A percentile compares a stretch with the other conserved stretches of the same genome.
phyloP scores from a whole-genome alignment of 1,140 invertebrate genomes.

The Eueides isabella region DNA sequence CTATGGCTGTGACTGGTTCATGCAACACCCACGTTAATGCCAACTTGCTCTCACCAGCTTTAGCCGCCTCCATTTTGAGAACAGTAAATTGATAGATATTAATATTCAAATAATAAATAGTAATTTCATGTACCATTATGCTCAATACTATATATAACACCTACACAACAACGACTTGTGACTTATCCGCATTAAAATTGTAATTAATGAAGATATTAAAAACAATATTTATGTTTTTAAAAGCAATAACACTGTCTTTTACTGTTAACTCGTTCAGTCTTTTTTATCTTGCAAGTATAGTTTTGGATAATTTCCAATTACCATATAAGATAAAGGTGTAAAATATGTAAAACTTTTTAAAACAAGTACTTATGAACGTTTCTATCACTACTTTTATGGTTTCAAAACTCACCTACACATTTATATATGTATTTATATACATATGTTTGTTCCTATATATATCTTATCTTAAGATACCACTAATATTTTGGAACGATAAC shows the following conservation, averaged over 20 bases:
- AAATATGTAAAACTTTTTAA: neutral
- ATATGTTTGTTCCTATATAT: neutral
- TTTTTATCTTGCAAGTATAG: neutral
- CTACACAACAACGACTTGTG: neutral
- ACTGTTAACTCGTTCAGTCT: neutral
- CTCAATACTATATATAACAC: neutral
- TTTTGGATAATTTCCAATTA: neutral
- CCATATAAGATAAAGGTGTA: neutral
- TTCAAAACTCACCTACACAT: constrained; percentile 28
- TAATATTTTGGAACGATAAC: constrained; percentile 37
- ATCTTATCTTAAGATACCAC: constrained; percentile 43
- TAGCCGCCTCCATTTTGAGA: neutral
- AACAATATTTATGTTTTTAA: neutral
- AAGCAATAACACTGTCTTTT: neutral
- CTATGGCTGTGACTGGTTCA: constrained; percentile 43
- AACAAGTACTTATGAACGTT: too few relatives aligned
- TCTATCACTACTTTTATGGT: constrained; percentile 17
- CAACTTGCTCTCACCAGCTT: constrained; percentile 34
- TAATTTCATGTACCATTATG: neutral
- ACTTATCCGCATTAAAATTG: neutral
- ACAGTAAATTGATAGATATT: neutral
- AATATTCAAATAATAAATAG: constrained; percentile 10
- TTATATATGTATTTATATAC: neutral
- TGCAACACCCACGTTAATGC: constrained; percentile 38
- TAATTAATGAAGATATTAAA: neutral